A percentile compares a stretch with the other conserved stretches of the same genome.
phyloP scores from a whole-genome alignment of 2,113 vertebrate species.

The Ursus arctos region DNA sequence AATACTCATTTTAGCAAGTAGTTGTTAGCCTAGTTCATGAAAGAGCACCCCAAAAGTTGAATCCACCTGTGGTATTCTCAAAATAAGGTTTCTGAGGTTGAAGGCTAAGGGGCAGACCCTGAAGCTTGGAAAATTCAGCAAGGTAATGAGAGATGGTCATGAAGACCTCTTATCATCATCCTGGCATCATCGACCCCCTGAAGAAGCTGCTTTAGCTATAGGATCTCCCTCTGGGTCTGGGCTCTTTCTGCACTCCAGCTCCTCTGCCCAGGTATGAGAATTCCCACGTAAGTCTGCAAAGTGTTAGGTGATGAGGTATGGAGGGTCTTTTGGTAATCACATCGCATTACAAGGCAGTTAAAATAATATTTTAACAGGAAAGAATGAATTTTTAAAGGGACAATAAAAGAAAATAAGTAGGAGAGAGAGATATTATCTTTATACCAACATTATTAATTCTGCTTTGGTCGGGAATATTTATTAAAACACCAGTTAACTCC shows the following conservation, averaged over 20 bases:
- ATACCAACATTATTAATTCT: background rate
- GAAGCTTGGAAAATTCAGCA: background rate
- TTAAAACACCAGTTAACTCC: background rate
- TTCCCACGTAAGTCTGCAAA: background rate
- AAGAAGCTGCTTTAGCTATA: background rate
- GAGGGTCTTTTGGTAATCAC: background rate
- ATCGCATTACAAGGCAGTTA: background rate
- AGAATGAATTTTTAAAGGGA: constrained; percentile 1
- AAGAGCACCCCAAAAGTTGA: background rate
- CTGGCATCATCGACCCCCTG: background rate
- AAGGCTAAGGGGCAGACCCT: background rate
- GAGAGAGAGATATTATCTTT: background rate
- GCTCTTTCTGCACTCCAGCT: background rate
- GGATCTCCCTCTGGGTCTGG: background rate
- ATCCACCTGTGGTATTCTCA: background rate
- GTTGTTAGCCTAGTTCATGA: background rate
- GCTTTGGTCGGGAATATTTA: constrained; percentile 36
- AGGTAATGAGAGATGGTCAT: background rate
- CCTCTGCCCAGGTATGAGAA: background rate
- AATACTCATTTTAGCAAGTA: background rate
- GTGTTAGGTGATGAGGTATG: background rate
- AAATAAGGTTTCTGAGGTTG: background rate
- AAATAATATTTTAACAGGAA: background rate
- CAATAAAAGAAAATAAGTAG: background rate
- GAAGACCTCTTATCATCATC: background rate